Conservation (phyloP, 2,113 vertebrate genomes). For the Passerina amoena region DNA sequence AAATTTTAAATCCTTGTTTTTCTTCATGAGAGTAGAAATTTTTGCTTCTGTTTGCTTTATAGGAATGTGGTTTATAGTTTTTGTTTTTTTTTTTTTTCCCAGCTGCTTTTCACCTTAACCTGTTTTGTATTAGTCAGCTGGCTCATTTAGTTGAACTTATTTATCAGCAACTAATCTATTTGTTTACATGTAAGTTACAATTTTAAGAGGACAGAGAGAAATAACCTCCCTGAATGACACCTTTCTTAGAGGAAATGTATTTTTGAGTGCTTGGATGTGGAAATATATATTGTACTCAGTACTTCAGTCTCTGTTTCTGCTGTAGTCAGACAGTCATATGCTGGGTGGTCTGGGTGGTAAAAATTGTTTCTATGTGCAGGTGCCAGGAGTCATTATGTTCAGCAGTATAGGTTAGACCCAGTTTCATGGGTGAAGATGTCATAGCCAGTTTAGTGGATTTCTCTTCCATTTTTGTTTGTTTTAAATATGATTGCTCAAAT, state of each 20-base stretch:
- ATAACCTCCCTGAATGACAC: neutral
- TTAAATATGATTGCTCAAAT: neutral
- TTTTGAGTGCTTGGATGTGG: neutral
- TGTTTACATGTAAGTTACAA: neutral
- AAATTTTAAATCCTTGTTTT: neutral
- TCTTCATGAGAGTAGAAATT: neutral
- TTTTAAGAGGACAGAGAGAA: neutral
- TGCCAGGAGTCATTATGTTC: neutral
- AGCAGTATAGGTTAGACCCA: neutral
- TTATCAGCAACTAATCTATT: neutral
- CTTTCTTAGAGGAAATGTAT: neutral
- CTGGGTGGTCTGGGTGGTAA: neutral
- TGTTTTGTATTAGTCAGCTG: neutral
- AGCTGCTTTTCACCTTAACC: neutral
- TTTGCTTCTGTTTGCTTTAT: neutral
- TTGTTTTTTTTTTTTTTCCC: neutral
- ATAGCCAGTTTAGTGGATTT: neutral
- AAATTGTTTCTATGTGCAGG: neutral
- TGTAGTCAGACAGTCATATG: neutral
- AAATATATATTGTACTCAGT: neutral
- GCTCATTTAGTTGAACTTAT: neutral
- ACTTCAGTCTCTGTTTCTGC: neutral
- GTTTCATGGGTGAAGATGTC: neutral
- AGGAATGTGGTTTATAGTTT: rapidly evolving
- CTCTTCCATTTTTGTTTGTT: neutral